Conservation (phyloP, 2,888 invertebrate species). For the Cepaea hortensis region DNA sequence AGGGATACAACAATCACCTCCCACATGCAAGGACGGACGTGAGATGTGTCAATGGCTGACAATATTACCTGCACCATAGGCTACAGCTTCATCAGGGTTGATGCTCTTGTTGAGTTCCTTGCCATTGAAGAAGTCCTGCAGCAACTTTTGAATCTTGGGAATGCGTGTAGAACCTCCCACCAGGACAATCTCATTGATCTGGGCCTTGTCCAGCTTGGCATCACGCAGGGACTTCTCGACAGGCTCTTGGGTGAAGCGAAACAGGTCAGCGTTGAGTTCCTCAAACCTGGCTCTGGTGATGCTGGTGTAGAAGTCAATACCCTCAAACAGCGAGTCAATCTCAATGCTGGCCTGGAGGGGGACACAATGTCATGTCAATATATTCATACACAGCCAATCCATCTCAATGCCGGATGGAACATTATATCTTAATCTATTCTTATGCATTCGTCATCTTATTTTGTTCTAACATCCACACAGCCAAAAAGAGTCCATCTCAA, state of each 20-base stretch:
- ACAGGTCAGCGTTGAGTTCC: conserved; percentile 95
- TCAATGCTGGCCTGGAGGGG: conserved; percentile 82
- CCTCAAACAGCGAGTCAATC: conserved; percentile 91
- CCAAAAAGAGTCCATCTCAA: conserved; percentile 93
- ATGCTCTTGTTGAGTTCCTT: conserved; percentile 75
- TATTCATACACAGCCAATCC: too few species aligned
- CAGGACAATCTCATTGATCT: conserved; percentile 85
- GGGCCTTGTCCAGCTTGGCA: conserved; percentile 87
- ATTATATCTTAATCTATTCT: too few species aligned
- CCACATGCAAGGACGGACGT: too few species aligned
- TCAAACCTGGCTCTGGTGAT: conserved; percentile 97
- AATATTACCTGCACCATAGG: conserved; percentile 74
- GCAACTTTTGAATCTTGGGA: conserved; percentile 96
- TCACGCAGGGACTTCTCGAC: conserved; percentile 97
- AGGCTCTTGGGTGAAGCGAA: conserved; percentile 96
- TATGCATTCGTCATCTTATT: too few species aligned
- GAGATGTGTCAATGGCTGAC: too few species aligned
- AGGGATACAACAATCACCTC: too few species aligned
- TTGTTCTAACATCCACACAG: too few species aligned
- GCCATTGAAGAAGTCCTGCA: conserved; percentile 80
- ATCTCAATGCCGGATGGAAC: too few species aligned
- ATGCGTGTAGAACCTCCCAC: conserved; percentile 97
- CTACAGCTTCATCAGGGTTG: conserved; percentile 77
- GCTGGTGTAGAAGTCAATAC: conserved; percentile 80
- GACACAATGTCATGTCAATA: background rate